Base-by-base conservation (phyloP, 92 coral and sea anemone genomes). In the Ricordea florida region DNA sequence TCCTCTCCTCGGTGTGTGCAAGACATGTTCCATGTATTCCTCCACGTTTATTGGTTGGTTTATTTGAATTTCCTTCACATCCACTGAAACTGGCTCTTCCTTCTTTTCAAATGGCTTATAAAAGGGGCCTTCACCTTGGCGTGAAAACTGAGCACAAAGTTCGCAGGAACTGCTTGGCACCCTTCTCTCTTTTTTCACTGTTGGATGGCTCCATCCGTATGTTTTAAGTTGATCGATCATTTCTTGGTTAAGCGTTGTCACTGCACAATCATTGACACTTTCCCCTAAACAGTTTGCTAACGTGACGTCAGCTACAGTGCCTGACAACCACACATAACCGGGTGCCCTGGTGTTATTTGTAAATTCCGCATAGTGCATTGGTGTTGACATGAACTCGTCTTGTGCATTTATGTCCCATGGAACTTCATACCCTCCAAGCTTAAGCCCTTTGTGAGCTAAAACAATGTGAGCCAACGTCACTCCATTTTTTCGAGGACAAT, bases 291-390 rank as follows among this genome's bases (percentile, higher is more conserved):
- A 57, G 33, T 72, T 44, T 28, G 6, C 18, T 57, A 58, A 29
- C 22, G 79, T 57, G 29, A 57, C 26, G 26, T 72, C 79, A 18
- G 68, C 44, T 34, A 14, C 10, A 2, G 42, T 10, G 5, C 2
- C 0, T 18, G 67, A 57, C 9, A 8, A 8, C 8, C 44, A 24
- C 68, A 72, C 10, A 42, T 37, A 72, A 4, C 0, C 5, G 38
- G 50, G 38, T 2, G 50, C 57, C 8, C 1, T 10, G 32, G 46
- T 40, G 75, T 75, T 75, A 13, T 28, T 52, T 47, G 81, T 13
- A 63, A 62, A 75, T 34, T 75, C 81, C 27, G 81, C 81, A 75
- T 75, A 75, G 30, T 75, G 81, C 49, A 75, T 47, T 47, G 81
- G 81, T 11, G 81, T 75, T 32, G 81, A 75, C 81, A 62, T 17